A percentile compares a stretch with the other conserved stretches of the same genome.
phyloP scores from a whole-genome alignment of 53 echinoderm and acorn worm species.

The Arbacia lixula region DNA sequence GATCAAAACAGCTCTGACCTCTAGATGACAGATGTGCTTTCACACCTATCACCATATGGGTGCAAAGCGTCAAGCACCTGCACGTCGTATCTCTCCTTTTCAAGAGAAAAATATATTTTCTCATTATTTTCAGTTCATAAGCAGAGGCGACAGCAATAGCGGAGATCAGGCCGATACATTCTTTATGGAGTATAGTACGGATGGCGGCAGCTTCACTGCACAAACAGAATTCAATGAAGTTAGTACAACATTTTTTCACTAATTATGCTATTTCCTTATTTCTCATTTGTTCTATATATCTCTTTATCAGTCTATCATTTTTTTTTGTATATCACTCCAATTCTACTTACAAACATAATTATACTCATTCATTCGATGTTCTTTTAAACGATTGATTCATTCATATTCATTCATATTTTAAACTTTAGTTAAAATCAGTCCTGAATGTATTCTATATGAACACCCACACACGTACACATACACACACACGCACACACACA shows the following conservation, averaged over 20 bases:
- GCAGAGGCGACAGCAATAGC: neutral
- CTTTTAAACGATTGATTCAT: too few relatives aligned
- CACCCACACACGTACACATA: neutral
- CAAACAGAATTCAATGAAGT: constrained; percentile 31
- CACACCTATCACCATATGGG: too few relatives aligned
- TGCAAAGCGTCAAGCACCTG: too few relatives aligned
- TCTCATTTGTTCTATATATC: neutral
- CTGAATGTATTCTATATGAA: too few relatives aligned
- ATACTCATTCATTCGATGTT: too few relatives aligned
- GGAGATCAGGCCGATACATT: neutral
- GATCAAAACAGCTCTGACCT: too few relatives aligned
- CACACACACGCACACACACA: neutral
- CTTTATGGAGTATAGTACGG: constrained; percentile 1
- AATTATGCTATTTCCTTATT: neutral
- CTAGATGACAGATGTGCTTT: too few relatives aligned
- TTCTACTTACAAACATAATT: neutral
- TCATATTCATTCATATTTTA: too few relatives aligned
- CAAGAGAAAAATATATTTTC: too few relatives aligned
- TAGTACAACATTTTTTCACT: neutral
- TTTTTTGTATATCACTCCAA: neutral
- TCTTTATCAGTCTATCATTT: neutral
- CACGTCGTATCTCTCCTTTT: too few relatives aligned
- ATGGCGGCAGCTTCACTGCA: neutral
- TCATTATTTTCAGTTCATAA: constrained; percentile 6
- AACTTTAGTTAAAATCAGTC: too few relatives aligned